These are phyloP conservation scores for Anisognathus igniventris DNA, from an alignment of 2,797 vertebrate genomes.

Conservation along the genomic window DNA sequence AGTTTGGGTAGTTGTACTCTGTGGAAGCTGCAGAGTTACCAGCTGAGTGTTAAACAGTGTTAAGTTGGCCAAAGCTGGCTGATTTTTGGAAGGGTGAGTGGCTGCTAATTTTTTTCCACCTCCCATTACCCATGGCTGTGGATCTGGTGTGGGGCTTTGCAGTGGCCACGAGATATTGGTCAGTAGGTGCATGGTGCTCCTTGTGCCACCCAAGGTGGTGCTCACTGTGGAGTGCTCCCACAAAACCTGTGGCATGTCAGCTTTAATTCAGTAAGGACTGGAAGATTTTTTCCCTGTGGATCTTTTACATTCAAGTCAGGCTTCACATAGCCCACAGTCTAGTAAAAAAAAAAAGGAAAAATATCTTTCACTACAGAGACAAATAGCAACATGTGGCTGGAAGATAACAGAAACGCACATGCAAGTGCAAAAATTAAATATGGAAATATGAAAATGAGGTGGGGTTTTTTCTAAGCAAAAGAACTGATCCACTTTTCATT, in stretches of 20 bases:
- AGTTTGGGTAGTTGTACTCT: neutral
- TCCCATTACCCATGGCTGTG: neutral
- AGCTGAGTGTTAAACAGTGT: neutral
- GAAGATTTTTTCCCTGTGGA: neutral
- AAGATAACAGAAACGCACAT: slow-evolving; percentile 52
- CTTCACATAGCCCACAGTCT: neutral
- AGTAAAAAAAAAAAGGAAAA: neutral
- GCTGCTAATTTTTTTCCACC: neutral
- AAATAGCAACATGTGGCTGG: slow-evolving; percentile 58
- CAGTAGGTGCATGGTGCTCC: neutral
- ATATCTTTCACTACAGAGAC: slow-evolving; percentile 3
- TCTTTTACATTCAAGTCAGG: slow-evolving; percentile 47
- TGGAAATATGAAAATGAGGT: slow-evolving; percentile 69
- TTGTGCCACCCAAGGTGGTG: neutral
- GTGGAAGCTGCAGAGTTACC: neutral
- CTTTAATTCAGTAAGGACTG: neutral
- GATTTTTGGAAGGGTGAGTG: neutral
- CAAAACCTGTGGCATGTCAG: neutral
- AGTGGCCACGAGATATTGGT: fast-evolving
- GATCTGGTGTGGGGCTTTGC: neutral
- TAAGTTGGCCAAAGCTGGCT: neutral
- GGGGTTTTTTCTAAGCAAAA: neutral
- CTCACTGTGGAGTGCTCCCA: neutral
- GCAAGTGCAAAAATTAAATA: slow-evolving; percentile 66
- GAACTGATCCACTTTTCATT: slow-evolving; percentile 55